Base-by-base conservation (phyloP, 1,140 invertebrate genomes). In the Zaprionus davidi region DNA sequence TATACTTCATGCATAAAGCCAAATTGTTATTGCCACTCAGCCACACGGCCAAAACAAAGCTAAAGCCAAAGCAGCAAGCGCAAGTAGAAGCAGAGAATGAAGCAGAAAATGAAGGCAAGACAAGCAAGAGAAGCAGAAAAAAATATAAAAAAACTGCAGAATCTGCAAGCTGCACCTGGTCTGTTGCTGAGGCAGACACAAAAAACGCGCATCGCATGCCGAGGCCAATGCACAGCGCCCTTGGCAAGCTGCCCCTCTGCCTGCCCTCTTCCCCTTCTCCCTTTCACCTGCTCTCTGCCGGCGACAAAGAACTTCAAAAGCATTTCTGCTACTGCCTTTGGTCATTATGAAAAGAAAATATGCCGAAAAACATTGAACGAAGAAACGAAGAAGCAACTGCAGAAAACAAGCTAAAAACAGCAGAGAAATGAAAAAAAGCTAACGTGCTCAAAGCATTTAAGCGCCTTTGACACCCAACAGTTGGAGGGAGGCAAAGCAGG, bases 1-100 rank as follows among this genome's bases (percentile, higher is more conserved):
- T 85, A 81, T 84, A 49, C 70, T 76, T 31, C 77, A 73, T 73
- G 81, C 82, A 84, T 85, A 71, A 83, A 80, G 41, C 67, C 71
- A 81, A 87, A 87, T 88, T 84, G 83, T 87, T 87, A 87, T 87
- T 72, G 84, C 84, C 82, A 88, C 81, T 87, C 88, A 75, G 68
- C 31, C 31, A 63, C 74, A 53, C 12, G 64, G 62, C 64, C 44
- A 44, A 70, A 75, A 68, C 60, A 36, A 65, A 63, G 41, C 20
- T 41, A 51, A 34, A 56, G 66, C 63, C 34, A 46, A 26, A 66
- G 36, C 15, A 46, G 46, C 5, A n/a, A 13, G 38, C 17, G 17
- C 24, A 58, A 58, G 46, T 34, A 49, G 34, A 34, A 55, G 31
- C 49, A 4, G 22, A 28, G 24, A 55, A 5, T 28, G 12, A 22